Evolutionary conservation across 2,888 invertebrate species (phyloP).

Genomic region (Elgonia sp.): DNA sequence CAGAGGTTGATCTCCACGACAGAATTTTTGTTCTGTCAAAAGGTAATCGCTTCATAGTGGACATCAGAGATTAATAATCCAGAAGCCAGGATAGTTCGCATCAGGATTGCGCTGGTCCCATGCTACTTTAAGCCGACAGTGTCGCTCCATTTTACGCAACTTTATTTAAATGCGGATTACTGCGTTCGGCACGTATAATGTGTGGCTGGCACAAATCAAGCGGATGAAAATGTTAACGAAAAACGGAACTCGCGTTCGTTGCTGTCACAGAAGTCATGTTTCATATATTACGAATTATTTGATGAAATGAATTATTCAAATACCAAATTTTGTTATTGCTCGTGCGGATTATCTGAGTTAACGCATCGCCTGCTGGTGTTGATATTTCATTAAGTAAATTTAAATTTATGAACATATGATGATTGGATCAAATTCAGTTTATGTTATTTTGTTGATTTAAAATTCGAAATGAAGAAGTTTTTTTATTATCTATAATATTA

Average conservation of each 20-base stretch:
- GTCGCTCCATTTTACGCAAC: conserved; percentile 9
- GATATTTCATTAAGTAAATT: not conserved
- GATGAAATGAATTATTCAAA: not conserved
- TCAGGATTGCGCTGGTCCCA: conserved; percentile 28
- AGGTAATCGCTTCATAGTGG: conserved; percentile 22
- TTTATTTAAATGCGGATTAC: conserved; percentile 24
- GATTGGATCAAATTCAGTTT: too few relatives aligned
- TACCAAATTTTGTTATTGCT: not conserved
- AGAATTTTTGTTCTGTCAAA: not conserved
- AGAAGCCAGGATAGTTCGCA: not conserved
- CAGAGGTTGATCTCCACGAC: not conserved
- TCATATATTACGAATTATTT: conserved; percentile 1
- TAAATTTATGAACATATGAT: too few relatives aligned
- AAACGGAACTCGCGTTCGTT: not conserved
- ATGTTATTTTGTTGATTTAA: too few relatives aligned
- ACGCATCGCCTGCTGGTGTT: not conserved
- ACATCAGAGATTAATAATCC: conserved; percentile 23
- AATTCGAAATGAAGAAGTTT: too few relatives aligned
- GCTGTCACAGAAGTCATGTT: not conserved
- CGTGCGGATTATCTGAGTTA: not conserved
- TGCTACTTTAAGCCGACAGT: conserved; percentile 51
- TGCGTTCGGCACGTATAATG: conserved; percentile 37
- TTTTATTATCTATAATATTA: too few relatives aligned
- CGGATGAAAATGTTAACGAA: conserved; percentile 34
- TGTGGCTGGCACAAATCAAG: conserved; percentile 43